Evolutionary conservation across 2,888 invertebrate species (phyloP).

Genomic region (Andrena praecox): DNA sequence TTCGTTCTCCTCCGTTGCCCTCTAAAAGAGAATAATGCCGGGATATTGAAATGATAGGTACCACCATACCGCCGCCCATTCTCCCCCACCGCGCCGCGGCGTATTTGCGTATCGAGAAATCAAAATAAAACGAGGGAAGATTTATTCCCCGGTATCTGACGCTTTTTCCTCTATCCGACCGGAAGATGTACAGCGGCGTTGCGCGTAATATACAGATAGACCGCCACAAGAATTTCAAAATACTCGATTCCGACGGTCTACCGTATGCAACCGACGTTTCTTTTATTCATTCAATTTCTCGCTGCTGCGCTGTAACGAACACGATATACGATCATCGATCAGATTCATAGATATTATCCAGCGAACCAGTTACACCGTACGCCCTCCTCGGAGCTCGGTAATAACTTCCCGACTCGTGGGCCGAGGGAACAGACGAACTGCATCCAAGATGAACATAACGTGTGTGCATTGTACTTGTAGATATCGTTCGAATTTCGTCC

Average conservation of each 20-base stretch:
- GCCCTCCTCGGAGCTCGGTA: constrained; percentile 34
- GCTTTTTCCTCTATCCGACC: constrained; percentile 24
- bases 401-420: constrained; percentile 11
- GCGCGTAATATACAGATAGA: constrained; percentile 36
- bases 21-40: constrained; percentile 5
- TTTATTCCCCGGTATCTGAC: constrained; percentile 22
- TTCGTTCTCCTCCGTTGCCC: constrained; percentile 12
- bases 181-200: constrained; percentile 3
- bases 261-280: constrained; percentile 27
- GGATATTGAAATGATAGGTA: constrained; percentile 33
- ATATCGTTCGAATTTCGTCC: too few species aligned
- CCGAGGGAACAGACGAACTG: constrained; percentile 9
- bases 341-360: constrained; percentile 39
- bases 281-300: constrained; percentile 54
- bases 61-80: not conserved
- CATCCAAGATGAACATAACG: constrained; percentile 11
- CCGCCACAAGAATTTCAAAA: constrained; percentile 18
- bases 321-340: constrained; percentile 10
- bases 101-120: constrained; percentile 11
- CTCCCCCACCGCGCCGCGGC: not conserved
- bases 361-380: constrained; percentile 24
- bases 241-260: not conserved
- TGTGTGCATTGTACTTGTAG: not conserved
- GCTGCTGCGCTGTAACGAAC: constrained; percentile 18
- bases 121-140: constrained; percentile 19